Conservation (phyloP, 2,797 vertebrate genomes). For the Periophthalmus magnuspinnatus region DNA sequence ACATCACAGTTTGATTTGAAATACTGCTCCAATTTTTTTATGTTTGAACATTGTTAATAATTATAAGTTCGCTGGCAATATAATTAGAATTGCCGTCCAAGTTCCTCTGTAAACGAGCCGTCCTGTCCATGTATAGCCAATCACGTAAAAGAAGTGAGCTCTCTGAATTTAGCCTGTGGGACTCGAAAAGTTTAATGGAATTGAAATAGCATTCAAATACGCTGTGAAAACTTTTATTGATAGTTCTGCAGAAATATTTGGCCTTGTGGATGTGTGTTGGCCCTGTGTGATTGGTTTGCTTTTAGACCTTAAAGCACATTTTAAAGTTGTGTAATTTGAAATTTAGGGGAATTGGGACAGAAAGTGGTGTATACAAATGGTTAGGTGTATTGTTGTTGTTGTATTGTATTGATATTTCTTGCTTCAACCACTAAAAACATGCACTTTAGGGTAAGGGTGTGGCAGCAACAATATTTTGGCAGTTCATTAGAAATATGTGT, state of each 20-base stretch:
- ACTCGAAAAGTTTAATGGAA: conserved; percentile 3
- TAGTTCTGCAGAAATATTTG: background rate
- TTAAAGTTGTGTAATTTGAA: too few relatives aligned
- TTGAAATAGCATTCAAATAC: background rate
- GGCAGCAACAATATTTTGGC: too few relatives aligned
- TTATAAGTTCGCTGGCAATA: background rate
- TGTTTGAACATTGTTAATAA: background rate
- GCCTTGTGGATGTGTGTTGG: background rate
- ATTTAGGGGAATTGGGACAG: too few relatives aligned
- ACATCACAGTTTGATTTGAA: too few relatives aligned
- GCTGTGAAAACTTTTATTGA: background rate
- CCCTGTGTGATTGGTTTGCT: background rate
- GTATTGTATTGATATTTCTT: too few relatives aligned
- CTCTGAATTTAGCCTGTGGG: background rate
- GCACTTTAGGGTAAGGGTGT: too few relatives aligned
- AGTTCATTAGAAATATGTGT: too few relatives aligned
- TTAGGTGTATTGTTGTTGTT: too few relatives aligned
- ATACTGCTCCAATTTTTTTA: too few relatives aligned
- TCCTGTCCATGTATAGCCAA: background rate
- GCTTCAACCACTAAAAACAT: too few relatives aligned
- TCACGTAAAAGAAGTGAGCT: background rate
- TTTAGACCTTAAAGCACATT: background rate
- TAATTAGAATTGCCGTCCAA: background rate
- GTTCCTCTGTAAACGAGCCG: background rate
- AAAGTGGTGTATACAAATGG: too few relatives aligned